A percentile compares a stretch with the other conserved stretches of the same genome.
Conservation (phyloP, 1,140 invertebrate genomes). For the Atta colombica region DNA sequence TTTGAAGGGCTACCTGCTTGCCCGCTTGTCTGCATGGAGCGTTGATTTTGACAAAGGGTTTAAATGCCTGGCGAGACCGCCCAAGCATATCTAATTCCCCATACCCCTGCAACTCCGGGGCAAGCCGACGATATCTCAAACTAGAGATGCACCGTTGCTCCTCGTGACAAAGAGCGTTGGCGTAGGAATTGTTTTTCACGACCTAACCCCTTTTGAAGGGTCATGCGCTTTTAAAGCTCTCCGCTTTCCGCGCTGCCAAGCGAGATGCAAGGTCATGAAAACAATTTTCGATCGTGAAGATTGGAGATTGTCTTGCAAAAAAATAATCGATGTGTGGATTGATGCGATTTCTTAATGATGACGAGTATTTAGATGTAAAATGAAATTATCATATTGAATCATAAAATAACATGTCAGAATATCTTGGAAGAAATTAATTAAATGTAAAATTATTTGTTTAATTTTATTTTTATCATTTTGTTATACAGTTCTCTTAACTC, state of each 20-base stretch:
- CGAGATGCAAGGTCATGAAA: constrained; percentile 53
- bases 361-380: background rate
- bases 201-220: constrained; percentile 46
- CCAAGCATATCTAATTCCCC: constrained; percentile 72
- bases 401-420: background rate
- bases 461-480: background rate
- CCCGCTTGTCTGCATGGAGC: constrained; percentile 10
- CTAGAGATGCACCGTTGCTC: constrained; percentile 55
- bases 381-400: background rate
- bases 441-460: background rate
- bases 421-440: background rate
- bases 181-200: constrained; percentile 61
- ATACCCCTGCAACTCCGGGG: constrained; percentile 59
- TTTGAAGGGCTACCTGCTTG: constrained; percentile 47
- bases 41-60: constrained; percentile 78
- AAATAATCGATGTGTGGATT: background rate
- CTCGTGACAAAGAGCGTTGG: constrained; percentile 26
- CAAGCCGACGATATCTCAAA: constrained; percentile 73
- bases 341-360: background rate
- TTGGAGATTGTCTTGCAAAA: constrained; percentile 2
- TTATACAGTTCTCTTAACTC: background rate
- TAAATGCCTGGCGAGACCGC: constrained; percentile 75
- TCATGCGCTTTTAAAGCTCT: constrained; percentile 54
- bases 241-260: constrained; percentile 25
- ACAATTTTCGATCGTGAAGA: constrained; percentile 24